These are phyloP conservation scores for Hippopotamyrus pictus DNA, from an alignment of 2,797 vertebrate genomes.

Conservation along the genomic window DNA sequence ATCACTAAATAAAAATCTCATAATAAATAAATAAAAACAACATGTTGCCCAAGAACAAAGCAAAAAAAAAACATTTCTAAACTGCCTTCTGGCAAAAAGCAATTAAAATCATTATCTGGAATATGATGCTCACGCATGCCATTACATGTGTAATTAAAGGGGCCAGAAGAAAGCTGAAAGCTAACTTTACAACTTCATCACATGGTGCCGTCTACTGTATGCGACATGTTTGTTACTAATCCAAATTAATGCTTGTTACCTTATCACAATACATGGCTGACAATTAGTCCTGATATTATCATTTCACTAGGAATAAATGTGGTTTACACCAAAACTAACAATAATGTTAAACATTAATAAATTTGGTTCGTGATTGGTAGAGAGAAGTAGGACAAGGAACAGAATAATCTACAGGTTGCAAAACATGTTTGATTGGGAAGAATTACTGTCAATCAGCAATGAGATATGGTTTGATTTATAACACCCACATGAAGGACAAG, in stretches of 20 bases:
- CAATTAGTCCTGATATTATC: neutral
- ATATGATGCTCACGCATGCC: neutral
- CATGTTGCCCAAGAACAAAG: slow-evolving; percentile 9
- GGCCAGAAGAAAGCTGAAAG: neutral
- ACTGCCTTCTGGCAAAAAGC: neutral
- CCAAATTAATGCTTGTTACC: neutral
- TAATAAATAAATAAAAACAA: slow-evolving; percentile 11
- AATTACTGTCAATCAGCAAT: neutral
- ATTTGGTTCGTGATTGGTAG: neutral
- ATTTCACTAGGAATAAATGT: neutral
- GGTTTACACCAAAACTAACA: neutral
- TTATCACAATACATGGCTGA: slow-evolving; percentile 1
- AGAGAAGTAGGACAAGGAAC: neutral
- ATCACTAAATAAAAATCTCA: neutral
- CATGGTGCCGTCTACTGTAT: neutral
- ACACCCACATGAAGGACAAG: slow-evolving; percentile 25
- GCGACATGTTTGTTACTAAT: neutral
- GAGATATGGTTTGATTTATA: slow-evolving; percentile 39
- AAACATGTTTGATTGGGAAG: slow-evolving; percentile 1
- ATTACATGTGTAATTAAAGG: slow-evolving; percentile 6
- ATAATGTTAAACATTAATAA: neutral
- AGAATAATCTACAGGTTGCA: neutral
- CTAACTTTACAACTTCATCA: neutral
- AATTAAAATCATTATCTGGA: slow-evolving; percentile 13
- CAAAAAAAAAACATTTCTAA: neutral